phyloP scores from a whole-genome alignment of 2,797 vertebrate genomes.

The Characodon lateralis region DNA sequence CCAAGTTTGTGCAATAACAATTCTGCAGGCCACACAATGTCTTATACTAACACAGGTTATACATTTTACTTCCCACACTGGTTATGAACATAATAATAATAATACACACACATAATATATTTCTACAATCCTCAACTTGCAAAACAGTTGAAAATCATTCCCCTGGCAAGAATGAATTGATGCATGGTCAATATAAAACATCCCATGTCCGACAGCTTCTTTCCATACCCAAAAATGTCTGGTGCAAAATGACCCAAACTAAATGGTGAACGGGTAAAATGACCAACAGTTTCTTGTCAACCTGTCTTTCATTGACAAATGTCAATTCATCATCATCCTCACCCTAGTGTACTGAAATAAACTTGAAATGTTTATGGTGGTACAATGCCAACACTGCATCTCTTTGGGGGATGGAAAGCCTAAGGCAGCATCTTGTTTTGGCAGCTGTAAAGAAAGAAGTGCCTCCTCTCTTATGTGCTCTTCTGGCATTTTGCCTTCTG shows the following conservation, averaged over 20 bases:
- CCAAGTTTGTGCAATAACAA: too few relatives aligned
- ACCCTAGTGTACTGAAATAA: slow-evolving; percentile 24
- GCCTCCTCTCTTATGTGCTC: slow-evolving; percentile 48
- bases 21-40: too few relatives aligned
- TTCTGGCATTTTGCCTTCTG: slow-evolving; percentile 72
- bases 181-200: neutral
- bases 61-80: too few relatives aligned
- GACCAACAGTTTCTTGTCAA: slow-evolving; percentile 15
- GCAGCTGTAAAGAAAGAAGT: slow-evolving; percentile 70
- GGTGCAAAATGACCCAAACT: neutral
- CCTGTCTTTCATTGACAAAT: neutral
- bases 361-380: slow-evolving; percentile 26
- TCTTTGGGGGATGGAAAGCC: slow-evolving; percentile 59
- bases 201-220: neutral
- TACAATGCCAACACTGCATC: slow-evolving; percentile 42
- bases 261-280: neutral
- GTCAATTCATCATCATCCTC: slow-evolving; percentile 17
- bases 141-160: neutral
- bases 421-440: slow-evolving; percentile 62
- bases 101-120: too few relatives aligned
- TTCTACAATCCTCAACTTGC: neutral
- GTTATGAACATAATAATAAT: too few relatives aligned
- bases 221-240: neutral
- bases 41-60: too few relatives aligned
- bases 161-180: neutral